Base-by-base conservation (phyloP, 30 jellyfish, hydroid and myxozoan species). In the Chrysaora quinquecirrha region DNA sequence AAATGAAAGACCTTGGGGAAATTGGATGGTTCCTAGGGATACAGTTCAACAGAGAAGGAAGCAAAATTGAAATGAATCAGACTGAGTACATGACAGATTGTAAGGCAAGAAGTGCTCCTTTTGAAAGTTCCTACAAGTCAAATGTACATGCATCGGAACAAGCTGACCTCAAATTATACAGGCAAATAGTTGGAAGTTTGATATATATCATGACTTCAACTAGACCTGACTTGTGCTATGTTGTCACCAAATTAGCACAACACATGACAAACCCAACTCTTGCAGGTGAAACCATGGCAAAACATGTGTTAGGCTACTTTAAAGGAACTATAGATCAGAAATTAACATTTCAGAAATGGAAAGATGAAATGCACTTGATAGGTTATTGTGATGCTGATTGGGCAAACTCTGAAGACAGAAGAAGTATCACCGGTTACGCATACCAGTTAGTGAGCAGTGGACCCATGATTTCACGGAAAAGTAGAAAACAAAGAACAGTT, bases 391-490 rank as follows among this genome's bases (percentile, higher is more conserved):
- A 31, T 30, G 61, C 81, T 69, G 73, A 69, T 38, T 69, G 81
- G 81, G 81, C 30, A 0, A 2, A 25, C 18, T n/a, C 63, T n/a
- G 77, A 47, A n/a, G 62, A 47, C n/a, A n/a, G 77, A 64, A 25
- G 84, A 46, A 71, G 84, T 56, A 71, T 71, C 34, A 71, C 47
- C 11, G 84, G 84, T 25, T 71, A 35, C 47, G 68, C 70, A 25
- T 71, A n/a, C 71, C 84, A 71, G 71, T 34, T 71, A 48, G 20
- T 29, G 29, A 71, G 38, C 34, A 46, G 38, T 27, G 84, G 84
- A 38, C 68, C 84, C 38, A n/a, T 71, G 71, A 71, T 71, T 28
- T 71, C 84, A 34, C 47, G 84, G 84, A 71, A 71, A 71, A 71
- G 84, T 35, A 46, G 84, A 21, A 71, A 71, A 48, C 84, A 71